Conservation (phyloP, 2,797 vertebrate species). For the Halcyon chelicuti region DNA sequence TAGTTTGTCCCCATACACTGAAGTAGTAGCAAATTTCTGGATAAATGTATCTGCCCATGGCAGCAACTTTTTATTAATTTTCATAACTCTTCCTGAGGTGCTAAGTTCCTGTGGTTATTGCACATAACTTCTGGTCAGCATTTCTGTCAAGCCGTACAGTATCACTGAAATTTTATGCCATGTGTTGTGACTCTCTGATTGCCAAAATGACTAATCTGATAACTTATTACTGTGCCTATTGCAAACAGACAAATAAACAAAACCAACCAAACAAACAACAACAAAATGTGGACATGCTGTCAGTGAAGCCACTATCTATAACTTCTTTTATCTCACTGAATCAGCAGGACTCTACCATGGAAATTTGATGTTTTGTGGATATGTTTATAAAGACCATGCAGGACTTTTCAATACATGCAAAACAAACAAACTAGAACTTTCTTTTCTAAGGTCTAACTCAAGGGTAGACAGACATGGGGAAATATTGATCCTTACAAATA, state of each 20-base stretch:
- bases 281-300: rapidly evolving
- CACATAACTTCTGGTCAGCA: background rate
- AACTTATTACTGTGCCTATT: background rate
- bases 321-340: background rate
- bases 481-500: background rate
- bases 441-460: background rate
- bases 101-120: background rate
- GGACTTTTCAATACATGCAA: background rate
- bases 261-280: too few species aligned
- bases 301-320: background rate
- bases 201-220: background rate
- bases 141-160: background rate
- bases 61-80: background rate
- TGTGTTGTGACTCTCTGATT: background rate
- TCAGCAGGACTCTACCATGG: background rate
- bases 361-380: background rate
- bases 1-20: background rate
- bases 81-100: background rate
- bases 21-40: background rate
- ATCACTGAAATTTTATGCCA: background rate
- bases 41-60: background rate
- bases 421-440: background rate
- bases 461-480: background rate
- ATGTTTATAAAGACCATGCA: background rate
- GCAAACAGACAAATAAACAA: too few species aligned